Percentiles rank a stretch among this genome's conserved stretches.
Conservation (phyloP, 2,888 invertebrate species). For the Melinaea menophilus region DNA sequence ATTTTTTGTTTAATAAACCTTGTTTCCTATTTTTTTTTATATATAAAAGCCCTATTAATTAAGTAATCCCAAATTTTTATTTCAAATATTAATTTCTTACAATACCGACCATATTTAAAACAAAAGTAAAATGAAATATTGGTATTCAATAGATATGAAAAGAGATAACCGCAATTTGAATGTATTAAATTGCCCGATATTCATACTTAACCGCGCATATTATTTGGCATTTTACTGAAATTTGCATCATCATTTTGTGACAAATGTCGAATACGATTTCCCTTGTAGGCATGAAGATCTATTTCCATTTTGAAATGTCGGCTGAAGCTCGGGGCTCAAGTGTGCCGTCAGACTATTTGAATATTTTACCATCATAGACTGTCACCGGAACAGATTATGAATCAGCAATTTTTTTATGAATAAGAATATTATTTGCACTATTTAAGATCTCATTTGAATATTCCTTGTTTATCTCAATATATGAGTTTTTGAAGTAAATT, state of each 20-base stretch:
- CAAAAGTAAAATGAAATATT: constrained; percentile 4
- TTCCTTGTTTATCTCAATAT: constrained; percentile 4
- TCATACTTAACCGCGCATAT: constrained; percentile 58
- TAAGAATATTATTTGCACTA: constrained; percentile 7
- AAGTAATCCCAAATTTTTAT: too few relatives aligned
- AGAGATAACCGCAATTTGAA: constrained; percentile 24
- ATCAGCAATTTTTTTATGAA: constrained; percentile 44
- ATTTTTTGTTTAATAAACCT: too few relatives aligned
- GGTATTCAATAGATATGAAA: constrained; percentile 12
- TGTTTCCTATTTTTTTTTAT: too few relatives aligned
- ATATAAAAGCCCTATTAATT: too few relatives aligned
- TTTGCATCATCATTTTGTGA: constrained; percentile 63
- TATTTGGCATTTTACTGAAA: constrained; percentile 55
- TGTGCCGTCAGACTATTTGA: constrained; percentile 70
- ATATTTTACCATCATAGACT: constrained; percentile 63
- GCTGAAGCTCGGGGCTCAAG: constrained; percentile 61
- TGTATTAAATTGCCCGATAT: constrained; percentile 39
- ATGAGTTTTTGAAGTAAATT: background rate
- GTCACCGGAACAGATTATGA: constrained; percentile 57
- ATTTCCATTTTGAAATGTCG: constrained; percentile 71
- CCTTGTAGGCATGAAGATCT: constrained; percentile 62
- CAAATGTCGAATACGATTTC: constrained; percentile 66
- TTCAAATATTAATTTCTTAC: background rate
- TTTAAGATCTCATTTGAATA: background rate
- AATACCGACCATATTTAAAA: background rate